A percentile compares a stretch with the other conserved stretches of the same genome.
Conservation (phyloP, 2,113 vertebrate genomes). For the Prunella fulvescens region DNA sequence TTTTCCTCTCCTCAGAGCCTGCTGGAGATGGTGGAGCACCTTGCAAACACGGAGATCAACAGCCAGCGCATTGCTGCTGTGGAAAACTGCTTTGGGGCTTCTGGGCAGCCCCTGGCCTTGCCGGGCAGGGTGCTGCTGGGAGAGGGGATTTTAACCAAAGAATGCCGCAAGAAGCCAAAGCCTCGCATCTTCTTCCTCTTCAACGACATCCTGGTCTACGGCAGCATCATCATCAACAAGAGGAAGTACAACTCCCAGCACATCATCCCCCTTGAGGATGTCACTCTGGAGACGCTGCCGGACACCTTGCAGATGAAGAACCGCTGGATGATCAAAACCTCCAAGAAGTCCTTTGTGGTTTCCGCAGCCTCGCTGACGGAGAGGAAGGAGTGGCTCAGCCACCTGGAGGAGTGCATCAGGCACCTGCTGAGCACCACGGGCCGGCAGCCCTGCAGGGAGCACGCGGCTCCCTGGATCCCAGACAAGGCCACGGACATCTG, state of each 20-base stretch:
- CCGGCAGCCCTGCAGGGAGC: conserved; percentile 40
- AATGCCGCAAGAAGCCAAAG: conserved; percentile 83
- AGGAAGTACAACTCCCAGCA: conserved; percentile 82
- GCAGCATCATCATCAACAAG: conserved; percentile 80
- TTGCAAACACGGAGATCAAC: conserved; percentile 76
- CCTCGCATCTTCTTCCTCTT: conserved; percentile 90
- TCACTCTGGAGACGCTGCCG: conserved; percentile 79
- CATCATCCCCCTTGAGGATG: conserved; percentile 86
- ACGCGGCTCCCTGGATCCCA: conserved; percentile 84
- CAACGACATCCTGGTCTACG: conserved; percentile 88
- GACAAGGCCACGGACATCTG: conserved; percentile 84
- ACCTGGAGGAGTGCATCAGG: conserved; percentile 80
- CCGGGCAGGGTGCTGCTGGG: conserved; percentile 84
- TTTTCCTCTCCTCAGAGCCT: not conserved
- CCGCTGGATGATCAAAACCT: conserved; percentile 90
- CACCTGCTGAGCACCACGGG: conserved; percentile 61
- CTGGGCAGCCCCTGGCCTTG: conserved; percentile 70
- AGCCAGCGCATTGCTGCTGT: conserved; percentile 80
- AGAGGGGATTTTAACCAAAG: conserved; percentile 86
- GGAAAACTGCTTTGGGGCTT: conserved; percentile 80
- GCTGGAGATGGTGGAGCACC: conserved; percentile 72
- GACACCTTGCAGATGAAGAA: conserved; percentile 81
- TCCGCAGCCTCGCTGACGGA: conserved; percentile 79
- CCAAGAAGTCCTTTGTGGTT: conserved; percentile 89
- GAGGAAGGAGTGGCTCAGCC: conserved; percentile 87